phyloP scores from a whole-genome alignment of 2,113 vertebrate species.

The Labeo catla region DNA sequence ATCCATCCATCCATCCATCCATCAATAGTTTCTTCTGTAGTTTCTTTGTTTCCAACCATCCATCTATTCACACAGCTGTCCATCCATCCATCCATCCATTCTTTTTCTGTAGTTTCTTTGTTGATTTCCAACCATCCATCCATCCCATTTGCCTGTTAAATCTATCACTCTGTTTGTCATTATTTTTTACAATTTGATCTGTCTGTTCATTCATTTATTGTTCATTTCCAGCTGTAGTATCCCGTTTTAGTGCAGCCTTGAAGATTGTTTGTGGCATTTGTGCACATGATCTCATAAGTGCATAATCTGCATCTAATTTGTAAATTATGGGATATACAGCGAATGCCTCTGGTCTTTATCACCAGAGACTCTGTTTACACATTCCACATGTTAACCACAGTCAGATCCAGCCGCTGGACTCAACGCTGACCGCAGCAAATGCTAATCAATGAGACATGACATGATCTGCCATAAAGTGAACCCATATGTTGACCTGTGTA shows the following conservation, averaged over 20 bases:
- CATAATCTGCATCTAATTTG: conserved; percentile 23
- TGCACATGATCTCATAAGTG: neutral
- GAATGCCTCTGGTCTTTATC: conserved; percentile 28
- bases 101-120: neutral
- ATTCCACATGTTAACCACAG: conserved; percentile 22
- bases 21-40: too few relatives aligned
- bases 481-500: conserved; percentile 52
- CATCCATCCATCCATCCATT: neutral
- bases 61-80: neutral
- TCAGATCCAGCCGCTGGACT: conserved; percentile 25
- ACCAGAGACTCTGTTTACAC: conserved; percentile 8
- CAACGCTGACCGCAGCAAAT: conserved; percentile 33
- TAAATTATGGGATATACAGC: neutral
- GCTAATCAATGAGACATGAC: conserved; percentile 50
- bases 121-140: too few relatives aligned
- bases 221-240: neutral
- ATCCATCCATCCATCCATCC: too few relatives aligned
- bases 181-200: neutral
- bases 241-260: neutral
- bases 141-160: too few relatives aligned
- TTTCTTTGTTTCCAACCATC: neutral
- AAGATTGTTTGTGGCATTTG: neutral
- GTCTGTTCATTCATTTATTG: neutral
- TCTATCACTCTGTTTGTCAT: too few relatives aligned
- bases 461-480: conserved; percentile 51